A percentile compares a stretch with the other conserved stretches of the same genome.
phyloP scores from a whole-genome alignment of 2,113 vertebrate genomes.

The Mormyrus iriodes region DNA sequence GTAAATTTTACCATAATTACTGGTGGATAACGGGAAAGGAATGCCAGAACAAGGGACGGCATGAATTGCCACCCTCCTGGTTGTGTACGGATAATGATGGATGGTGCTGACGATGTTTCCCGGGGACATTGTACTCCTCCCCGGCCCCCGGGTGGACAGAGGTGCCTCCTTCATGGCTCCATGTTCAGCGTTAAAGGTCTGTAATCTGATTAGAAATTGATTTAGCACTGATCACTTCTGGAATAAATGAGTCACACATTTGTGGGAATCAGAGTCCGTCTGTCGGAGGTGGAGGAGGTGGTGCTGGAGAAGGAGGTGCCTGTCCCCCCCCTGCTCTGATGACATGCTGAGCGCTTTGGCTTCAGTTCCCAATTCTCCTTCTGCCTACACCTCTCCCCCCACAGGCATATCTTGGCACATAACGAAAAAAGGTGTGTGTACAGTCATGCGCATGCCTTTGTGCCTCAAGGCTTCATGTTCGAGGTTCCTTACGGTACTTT shows the following conservation, averaged over 20 bases:
- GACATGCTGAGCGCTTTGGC: conserved; percentile 38
- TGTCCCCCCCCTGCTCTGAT: conserved; percentile 40
- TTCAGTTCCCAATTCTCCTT: conserved; percentile 19
- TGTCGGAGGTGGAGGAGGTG: conserved; percentile 16
- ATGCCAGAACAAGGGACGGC: background rate
- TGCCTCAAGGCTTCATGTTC: background rate
- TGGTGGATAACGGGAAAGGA: background rate
- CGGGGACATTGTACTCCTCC: no score
- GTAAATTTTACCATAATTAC: background rate
- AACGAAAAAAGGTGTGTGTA: background rate
- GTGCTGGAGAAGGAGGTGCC: conserved; percentile 27
- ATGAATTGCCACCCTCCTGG: background rate
- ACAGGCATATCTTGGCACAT: background rate
- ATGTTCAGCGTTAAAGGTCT: conserved; percentile 36
- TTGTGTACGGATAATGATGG: background rate
- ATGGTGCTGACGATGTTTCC: background rate
- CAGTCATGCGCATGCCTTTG: background rate
- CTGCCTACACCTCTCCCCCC: conserved; percentile 14
- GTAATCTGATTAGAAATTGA: conserved; percentile 52
- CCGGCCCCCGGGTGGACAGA: background rate
- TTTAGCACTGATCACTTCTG: conserved; percentile 43
- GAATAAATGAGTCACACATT: conserved; percentile 54
- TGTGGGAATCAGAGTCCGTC: conserved; percentile 45
- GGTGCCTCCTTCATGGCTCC: background rate
- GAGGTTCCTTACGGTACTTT: background rate